Percentiles rank a stretch among this genome's conserved stretches.
phyloP scores from a whole-genome alignment of 2,113 vertebrate genomes.

The Channa argus region DNA sequence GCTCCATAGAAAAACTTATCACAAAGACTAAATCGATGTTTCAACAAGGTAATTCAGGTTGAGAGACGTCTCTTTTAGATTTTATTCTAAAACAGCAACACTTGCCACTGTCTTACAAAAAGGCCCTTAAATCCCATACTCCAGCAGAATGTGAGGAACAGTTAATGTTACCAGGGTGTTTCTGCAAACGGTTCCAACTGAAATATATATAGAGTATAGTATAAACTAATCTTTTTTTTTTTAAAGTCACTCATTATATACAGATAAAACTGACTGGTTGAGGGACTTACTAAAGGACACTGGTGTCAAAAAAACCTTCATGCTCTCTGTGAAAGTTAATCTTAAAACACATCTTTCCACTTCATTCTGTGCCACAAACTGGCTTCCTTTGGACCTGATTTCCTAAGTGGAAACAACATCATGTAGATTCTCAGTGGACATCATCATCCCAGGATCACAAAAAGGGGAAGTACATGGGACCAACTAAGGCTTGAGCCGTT shows the following conservation, averaged over 20 bases:
- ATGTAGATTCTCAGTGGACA: conserved; percentile 53
- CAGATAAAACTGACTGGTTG: background rate
- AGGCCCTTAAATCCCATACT: too few species aligned
- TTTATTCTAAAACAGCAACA: too few species aligned
- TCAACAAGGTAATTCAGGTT: background rate
- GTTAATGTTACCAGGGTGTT: too few species aligned
- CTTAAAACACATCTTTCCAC: conserved; percentile 24
- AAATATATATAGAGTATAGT: too few species aligned
- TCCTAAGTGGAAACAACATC: conserved; percentile 7
- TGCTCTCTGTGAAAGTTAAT: background rate
- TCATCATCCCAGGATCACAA: conserved; percentile 19
- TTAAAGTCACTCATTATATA: background rate
- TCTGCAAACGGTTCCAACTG: too few species aligned
- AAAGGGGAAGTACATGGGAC: conserved; percentile 14
- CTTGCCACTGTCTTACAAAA: too few species aligned
- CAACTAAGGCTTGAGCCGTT: conserved; percentile 42
- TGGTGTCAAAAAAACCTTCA: background rate
- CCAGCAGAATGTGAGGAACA: too few species aligned
- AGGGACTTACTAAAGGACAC: background rate
- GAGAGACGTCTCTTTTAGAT: background rate
- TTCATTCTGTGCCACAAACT: background rate
- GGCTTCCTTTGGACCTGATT: conserved; percentile 29
- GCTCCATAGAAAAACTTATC: background rate
- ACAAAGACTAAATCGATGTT: conserved; percentile 3
- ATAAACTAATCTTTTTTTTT: too few species aligned